Base-by-base conservation (phyloP, 2,888 invertebrate genomes). In the Julus scandinavius region DNA sequence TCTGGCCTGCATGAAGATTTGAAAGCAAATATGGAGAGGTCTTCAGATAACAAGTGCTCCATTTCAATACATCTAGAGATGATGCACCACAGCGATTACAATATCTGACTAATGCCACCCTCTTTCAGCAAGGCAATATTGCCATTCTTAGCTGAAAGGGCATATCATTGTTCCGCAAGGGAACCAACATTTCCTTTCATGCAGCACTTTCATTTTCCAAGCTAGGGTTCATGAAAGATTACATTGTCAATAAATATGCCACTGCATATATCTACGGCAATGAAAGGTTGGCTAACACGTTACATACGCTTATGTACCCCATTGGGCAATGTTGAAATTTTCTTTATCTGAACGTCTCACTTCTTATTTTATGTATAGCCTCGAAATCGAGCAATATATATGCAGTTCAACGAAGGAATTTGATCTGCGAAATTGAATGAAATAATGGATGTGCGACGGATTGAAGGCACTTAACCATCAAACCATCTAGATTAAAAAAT, bases 21-120 rank as follows among this genome's bases (percentile, higher is more conserved):
- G 11, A 72, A 72, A 72, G 72, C 20, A 72, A 72, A 72, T 72
- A 72, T 72, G 20, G 72, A 20, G 20, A 72, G 20, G 72, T 72
- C 72, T 72, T 72, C 9, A 72, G 72, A 72, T 72, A 72, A 72
- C 54, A 15, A 54, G 29, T 72, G 20, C 72, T 6, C 72, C 9
- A 20, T 72, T 29, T 11, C 72, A 72, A 72, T 20, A 72, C 29
- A 6, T 20, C 15, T 72, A 20, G 29, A 72, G 29, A 29, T 72
- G 29, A 29, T 72, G 20, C 20, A 72, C 20, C 29, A 29, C 11
- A 72, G 72, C 2, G 72, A 72, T 72, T 72, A 72, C 72, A 20
- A 20, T 72, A 72, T 20, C 72, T 9, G 20, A 20, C 72, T 20
- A 72, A 72, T 72, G 72, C 20, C 29, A 29, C 72, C 7, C 20